phyloP scores from a whole-genome alignment of 2,113 vertebrate species.

The Xyrauchen texanus region DNA sequence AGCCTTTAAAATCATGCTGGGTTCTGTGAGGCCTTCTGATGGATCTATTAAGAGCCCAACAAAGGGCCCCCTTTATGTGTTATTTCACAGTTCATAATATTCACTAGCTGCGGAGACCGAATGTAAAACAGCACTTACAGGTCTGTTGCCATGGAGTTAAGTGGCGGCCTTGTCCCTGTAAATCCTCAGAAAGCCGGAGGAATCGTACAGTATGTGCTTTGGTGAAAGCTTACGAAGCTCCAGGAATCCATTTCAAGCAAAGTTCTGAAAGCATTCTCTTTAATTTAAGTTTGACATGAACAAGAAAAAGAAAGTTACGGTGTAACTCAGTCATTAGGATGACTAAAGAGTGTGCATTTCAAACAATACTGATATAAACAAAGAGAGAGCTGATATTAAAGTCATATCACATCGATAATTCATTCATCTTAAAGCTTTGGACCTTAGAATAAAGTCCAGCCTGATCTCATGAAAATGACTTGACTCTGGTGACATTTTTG shows the following conservation, averaged over 20 bases:
- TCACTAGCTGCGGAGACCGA: slow-evolving; percentile 10
- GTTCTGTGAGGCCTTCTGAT: slow-evolving; percentile 9
- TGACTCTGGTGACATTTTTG: too few relatives aligned
- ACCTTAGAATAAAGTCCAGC: too few relatives aligned
- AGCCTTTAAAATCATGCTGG: slow-evolving; percentile 7
- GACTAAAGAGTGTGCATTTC: too few relatives aligned
- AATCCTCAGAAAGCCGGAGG: background rate
- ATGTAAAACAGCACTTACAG: slow-evolving; percentile 28
- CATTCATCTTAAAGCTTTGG: too few relatives aligned
- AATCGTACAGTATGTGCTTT: background rate
- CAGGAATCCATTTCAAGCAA: background rate
- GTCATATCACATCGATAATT: too few relatives aligned
- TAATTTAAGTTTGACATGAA: background rate
- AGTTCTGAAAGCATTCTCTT: background rate
- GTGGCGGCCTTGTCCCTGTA: slow-evolving; percentile 12
- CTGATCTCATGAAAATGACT: too few relatives aligned
- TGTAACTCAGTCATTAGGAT: too few relatives aligned
- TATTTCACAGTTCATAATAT: slow-evolving; percentile 25
- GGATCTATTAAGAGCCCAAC: slow-evolving; percentile 27
- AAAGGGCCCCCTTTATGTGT: slow-evolving; percentile 1
- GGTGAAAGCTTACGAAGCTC: background rate
- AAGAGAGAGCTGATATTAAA: too few relatives aligned
- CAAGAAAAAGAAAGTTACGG: too few relatives aligned
- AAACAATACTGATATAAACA: too few relatives aligned
- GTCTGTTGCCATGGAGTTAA: slow-evolving; percentile 37